A percentile compares a stretch with the other conserved stretches of the same genome.
phyloP scores from a whole-genome alignment of 2,888 invertebrate species.

The Campoletis raptor region DNA sequence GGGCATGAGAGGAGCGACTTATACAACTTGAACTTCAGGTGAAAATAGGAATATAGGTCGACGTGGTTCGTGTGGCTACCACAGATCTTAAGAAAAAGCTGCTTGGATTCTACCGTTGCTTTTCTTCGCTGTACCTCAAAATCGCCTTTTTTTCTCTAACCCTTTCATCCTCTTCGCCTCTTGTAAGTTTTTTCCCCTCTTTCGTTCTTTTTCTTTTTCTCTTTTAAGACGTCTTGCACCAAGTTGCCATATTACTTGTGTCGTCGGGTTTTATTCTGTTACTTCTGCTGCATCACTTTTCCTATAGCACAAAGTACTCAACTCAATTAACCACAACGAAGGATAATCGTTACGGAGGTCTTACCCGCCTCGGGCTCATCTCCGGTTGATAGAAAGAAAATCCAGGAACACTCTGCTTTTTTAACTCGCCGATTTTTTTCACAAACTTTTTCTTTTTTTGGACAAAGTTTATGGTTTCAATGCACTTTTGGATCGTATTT shows the following conservation, averaged over 20 bases:
- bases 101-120: slow-evolving; percentile 39
- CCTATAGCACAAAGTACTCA: slow-evolving; percentile 50
- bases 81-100: slow-evolving; percentile 40
- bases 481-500: neutral
- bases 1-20: slow-evolving; percentile 56
- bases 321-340: slow-evolving; percentile 56
- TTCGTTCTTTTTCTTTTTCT: slow-evolving; percentile 4
- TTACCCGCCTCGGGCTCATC: slow-evolving; percentile 20
- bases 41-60: slow-evolving; percentile 67
- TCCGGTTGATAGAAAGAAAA: slow-evolving; percentile 21
- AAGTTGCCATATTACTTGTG: slow-evolving; percentile 40
- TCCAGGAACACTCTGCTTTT: neutral
- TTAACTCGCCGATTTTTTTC: neutral
- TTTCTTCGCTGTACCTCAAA: slow-evolving; percentile 29
- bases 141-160: neutral
- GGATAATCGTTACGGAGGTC: slow-evolving; percentile 59
- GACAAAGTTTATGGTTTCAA: neutral
- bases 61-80: slow-evolving; percentile 42
- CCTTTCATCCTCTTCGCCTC: neutral
- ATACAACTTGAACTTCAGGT: slow-evolving; percentile 65
- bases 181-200: neutral
- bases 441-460: neutral
- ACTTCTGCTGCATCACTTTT: slow-evolving; percentile 54
- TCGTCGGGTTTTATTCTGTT: slow-evolving; percentile 12
- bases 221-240: slow-evolving; percentile 11